A percentile compares a stretch with the other conserved stretches of the same genome.
These are phyloP conservation scores for Pararge aegeria DNA, from an alignment of 1,140 invertebrate species.

Conservation along the genomic window DNA sequence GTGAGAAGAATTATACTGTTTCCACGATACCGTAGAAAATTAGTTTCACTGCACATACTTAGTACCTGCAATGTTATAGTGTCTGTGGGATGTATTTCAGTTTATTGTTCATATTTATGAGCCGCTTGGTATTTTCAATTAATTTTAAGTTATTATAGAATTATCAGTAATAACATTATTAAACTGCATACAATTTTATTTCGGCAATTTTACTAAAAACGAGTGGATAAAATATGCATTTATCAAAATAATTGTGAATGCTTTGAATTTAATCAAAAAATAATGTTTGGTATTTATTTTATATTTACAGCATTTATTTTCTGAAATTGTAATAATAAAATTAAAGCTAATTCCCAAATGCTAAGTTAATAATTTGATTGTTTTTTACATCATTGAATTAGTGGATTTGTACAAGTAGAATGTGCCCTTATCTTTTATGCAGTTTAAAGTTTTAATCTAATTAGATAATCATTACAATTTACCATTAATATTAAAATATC, in stretches of 20 bases:
- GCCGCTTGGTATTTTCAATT: slow-evolving; percentile 17
- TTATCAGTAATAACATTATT: not conserved
- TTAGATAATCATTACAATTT: slow-evolving; percentile 12
- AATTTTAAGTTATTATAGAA: slow-evolving; percentile 6
- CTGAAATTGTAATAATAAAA: too few species aligned
- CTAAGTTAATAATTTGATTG: too few species aligned
- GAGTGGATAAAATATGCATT: not conserved
- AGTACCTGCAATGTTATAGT: not conserved
- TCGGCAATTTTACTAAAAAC: not conserved
- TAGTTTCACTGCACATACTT: not conserved
- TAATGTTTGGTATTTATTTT: too few species aligned
- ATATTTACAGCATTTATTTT: too few species aligned
- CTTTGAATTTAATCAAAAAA: too few species aligned
- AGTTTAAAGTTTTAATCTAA: slow-evolving; percentile 2
- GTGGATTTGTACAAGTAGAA: too few species aligned
- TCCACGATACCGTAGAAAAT: too few species aligned
- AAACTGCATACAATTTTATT: not conserved
- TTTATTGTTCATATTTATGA: slow-evolving; percentile 12
- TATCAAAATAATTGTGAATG: too few species aligned
- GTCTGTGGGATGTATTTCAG: slow-evolving; percentile 18
- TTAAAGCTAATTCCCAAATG: too few species aligned
- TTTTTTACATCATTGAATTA: too few species aligned
- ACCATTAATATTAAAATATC: slow-evolving; percentile 18
- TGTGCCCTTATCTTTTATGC: too few species aligned
- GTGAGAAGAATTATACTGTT: too few species aligned